Base-by-base conservation (phyloP, 2,888 invertebrate species). In the Callimorpha dominula region DNA sequence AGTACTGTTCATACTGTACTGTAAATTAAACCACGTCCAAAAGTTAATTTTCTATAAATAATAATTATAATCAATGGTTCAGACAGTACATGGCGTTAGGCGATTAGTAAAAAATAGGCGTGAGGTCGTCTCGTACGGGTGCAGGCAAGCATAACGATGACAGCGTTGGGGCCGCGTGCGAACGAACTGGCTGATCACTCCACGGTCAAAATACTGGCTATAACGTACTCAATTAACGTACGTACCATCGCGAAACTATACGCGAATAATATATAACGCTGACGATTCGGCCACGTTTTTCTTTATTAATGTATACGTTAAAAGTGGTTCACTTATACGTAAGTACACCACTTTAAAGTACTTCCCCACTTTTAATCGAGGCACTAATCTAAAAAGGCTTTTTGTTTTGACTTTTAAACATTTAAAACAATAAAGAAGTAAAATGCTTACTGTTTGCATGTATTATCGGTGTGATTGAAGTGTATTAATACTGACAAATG, bases 91-190 rank as follows among this genome's bases (percentile, higher is more conserved):
- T 67, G 57, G 65, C 68, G 63, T 73, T 72, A 65, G 62, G 69
- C 71, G 77, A 78, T 81, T 79, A 81, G 76, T 81, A 80, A 80
- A 80, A 83, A 82, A 83, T 67, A 78, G 77, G 76, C 70, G 81
- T 85, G 88, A 83, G 88, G 86, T 86, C 88, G 82, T 86, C 86
- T 86, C 80, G 82, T 80, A 78, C 75, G 72, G 77, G 78, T 60
- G 71, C 86, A 87, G 76, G 87, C 82, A 72, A 86, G 78, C 89
- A 88, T 88, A 85, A 88, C 87, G 75, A 72, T 64, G 68, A 50
- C 70, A 57, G 73, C 78, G 76, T 66, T 78, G 86, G 82, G 88
- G 88, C 86, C 85, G 81, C 85, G 77, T 82, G 86, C 81, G 81
- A 86, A 85, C 79, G 73, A 76, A 81, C 82, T 79, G 78, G 81